Conservation (phyloP, 2,888 invertebrate species). For the Anarsia innoxiella region DNA sequence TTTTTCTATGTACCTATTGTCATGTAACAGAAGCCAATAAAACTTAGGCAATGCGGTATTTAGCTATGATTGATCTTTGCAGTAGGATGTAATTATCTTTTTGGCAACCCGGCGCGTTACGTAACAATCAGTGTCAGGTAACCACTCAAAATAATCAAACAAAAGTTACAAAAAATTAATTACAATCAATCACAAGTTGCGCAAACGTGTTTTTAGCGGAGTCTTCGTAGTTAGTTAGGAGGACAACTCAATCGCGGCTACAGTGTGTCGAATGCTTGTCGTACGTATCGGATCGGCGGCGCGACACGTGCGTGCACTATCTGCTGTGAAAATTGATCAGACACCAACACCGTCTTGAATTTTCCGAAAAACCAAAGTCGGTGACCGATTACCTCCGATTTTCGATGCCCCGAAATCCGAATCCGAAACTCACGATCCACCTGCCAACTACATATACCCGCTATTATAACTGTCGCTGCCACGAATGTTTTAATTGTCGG, state of each 20-base stretch:
- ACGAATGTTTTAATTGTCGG: constrained; percentile 58
- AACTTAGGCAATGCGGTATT: neutral
- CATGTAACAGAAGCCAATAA: neutral
- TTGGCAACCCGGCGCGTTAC: neutral
- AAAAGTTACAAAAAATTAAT: constrained; percentile 16
- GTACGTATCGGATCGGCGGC: constrained; percentile 26
- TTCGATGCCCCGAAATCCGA: constrained; percentile 39
- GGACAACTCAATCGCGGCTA: constrained; percentile 34
- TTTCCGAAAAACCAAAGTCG: constrained; percentile 54
- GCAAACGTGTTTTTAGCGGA: constrained; percentile 29
- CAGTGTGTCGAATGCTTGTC: constrained; percentile 49
- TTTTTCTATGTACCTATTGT: too few relatives aligned
- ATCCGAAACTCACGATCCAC: constrained; percentile 63
- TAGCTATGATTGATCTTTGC: constrained; percentile 2
- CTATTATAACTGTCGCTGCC: constrained; percentile 56
- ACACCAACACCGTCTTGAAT: constrained; percentile 37
- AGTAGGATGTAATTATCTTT: neutral
- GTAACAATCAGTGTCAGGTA: constrained; percentile 3
- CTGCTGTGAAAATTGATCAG: constrained; percentile 69
- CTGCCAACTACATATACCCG: constrained; percentile 34
- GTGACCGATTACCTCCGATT: constrained; percentile 61
- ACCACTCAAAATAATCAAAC: constrained; percentile 4
- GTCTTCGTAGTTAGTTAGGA: constrained; percentile 27
- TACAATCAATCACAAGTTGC: constrained; percentile 21
- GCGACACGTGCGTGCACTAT: constrained; percentile 69